phyloP scores from a whole-genome alignment of 2,113 vertebrate species.

The Falco punctatus region DNA sequence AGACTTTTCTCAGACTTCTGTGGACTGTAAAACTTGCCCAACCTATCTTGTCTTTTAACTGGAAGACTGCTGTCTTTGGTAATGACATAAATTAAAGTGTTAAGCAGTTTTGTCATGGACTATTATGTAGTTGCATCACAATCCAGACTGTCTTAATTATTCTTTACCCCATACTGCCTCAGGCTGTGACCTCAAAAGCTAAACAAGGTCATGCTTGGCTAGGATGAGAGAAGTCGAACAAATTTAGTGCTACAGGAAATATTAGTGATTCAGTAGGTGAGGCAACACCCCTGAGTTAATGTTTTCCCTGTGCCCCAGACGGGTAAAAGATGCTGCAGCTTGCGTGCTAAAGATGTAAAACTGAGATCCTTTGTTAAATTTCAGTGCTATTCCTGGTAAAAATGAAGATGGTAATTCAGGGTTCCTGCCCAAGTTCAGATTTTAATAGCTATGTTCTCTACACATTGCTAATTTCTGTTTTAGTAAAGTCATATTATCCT shows the following conservation, averaged over 20 bases:
- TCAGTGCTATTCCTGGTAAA: not conserved
- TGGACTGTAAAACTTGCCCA: not conserved
- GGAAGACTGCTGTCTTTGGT: not conserved
- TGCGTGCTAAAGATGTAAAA: not conserved
- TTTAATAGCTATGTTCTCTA: not conserved
- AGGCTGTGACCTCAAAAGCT: not conserved
- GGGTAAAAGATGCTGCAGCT: not conserved
- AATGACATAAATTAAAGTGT: not conserved
- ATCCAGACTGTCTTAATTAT: slow-evolving; percentile 46
- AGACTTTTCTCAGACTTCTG: not conserved
- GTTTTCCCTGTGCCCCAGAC: not conserved
- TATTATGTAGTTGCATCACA: slow-evolving; percentile 19
- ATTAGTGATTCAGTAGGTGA: slow-evolving; percentile 6
- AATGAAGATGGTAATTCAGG: not conserved
- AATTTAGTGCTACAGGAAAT: slow-evolving; percentile 22
- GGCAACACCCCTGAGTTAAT: slow-evolving; percentile 8
- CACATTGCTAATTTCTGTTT: not conserved
- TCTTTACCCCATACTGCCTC: not conserved
- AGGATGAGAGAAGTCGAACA: slow-evolving; percentile 9
- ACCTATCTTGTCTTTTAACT: not conserved
- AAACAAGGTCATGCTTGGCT: slow-evolving; percentile 9
- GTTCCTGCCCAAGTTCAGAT: not conserved
- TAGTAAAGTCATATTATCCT: not conserved
- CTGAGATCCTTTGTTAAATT: not conserved
- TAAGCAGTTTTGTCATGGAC: slow-evolving; percentile 3